Conservation (phyloP, 2,797 vertebrate species). For the Anguilla anguilla region DNA sequence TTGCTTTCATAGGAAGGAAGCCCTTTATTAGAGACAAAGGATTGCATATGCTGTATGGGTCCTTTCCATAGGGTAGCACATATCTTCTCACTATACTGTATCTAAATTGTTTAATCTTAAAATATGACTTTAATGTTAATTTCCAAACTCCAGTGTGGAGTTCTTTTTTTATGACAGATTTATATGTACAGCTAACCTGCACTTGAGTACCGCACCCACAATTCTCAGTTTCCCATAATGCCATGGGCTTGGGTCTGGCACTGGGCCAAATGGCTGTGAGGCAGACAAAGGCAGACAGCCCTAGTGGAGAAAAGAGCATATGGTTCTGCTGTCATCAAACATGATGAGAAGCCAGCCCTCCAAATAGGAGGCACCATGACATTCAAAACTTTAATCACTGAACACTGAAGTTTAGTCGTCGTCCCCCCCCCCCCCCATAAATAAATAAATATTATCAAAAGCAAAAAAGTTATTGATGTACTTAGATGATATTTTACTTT, state of each 20-base stretch:
- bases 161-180: background rate
- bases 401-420: constrained; percentile 48
- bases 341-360: constrained; percentile 61
- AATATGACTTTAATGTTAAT: constrained; percentile 3
- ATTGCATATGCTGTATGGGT: background rate
- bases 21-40: background rate
- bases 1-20: background rate
- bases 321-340: constrained; percentile 53
- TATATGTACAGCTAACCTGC: background rate
- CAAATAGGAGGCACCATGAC: constrained; percentile 58
- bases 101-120: background rate
- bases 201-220: constrained; percentile 5
- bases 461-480: constrained; percentile 55
- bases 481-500: constrained; percentile 67
- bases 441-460: constrained; percentile 48
- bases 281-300: constrained; percentile 60
- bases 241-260: constrained; percentile 39
- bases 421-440: constrained; percentile 52
- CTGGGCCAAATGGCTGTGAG: constrained; percentile 31
- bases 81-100: background rate
- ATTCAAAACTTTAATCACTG: constrained; percentile 63
- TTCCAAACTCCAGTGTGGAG: background rate
- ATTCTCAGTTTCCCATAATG: constrained; percentile 16
- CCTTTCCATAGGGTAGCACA: background rate
- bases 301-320: constrained; percentile 43